Conservation (phyloP, 2,888 invertebrate genomes). For the Antheraea yamamai region DNA sequence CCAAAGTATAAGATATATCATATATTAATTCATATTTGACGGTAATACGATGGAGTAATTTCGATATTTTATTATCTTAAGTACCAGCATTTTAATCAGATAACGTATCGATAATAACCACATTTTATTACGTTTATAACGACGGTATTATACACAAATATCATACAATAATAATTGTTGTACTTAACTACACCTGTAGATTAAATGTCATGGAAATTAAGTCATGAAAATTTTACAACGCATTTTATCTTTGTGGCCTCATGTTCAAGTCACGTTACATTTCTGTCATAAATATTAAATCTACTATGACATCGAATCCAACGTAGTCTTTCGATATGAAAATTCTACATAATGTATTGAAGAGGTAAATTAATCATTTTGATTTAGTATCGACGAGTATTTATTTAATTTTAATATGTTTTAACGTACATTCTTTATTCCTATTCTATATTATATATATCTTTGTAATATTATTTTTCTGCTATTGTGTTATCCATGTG, state of each 20-base stretch:
- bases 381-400: too few relatives aligned
- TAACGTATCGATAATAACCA: background rate
- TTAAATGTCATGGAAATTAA: background rate
- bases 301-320: background rate
- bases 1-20: background rate
- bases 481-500: too few relatives aligned
- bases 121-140: background rate
- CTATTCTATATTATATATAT: too few relatives aligned
- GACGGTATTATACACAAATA: background rate
- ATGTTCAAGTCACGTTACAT: background rate
- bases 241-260: background rate
- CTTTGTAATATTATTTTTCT: too few relatives aligned
- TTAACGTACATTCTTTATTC: too few relatives aligned
- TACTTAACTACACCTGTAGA: background rate
- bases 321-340: too few relatives aligned
- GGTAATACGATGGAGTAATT: background rate
- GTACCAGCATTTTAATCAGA: background rate
- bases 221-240: background rate
- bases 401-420: too few relatives aligned
- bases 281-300: background rate
- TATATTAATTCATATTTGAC: background rate
- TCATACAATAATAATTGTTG: background rate
- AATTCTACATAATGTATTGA: too few relatives aligned
- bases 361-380: too few relatives aligned
- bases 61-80: background rate